phyloP scores from a whole-genome alignment of 1,140 invertebrate genomes.

The Megathymus violae region DNA sequence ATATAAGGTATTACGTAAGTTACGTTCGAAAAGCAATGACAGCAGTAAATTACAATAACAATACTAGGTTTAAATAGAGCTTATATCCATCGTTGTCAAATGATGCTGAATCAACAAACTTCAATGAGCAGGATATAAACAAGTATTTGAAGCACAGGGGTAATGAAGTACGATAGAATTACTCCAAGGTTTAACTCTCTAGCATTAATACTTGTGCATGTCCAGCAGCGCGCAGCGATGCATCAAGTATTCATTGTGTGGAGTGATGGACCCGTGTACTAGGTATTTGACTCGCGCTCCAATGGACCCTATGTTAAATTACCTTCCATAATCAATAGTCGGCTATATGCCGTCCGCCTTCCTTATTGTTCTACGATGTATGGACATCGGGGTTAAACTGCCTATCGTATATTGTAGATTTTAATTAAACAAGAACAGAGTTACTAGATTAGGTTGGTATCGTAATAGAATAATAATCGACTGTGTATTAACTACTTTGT shows the following conservation, averaged over 20 bases:
- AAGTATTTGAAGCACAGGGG: too few species aligned
- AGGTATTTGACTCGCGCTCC: constrained; percentile 21
- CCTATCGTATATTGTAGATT: constrained; percentile 1
- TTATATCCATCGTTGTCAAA: too few species aligned
- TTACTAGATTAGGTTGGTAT: not conserved
- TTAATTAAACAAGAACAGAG: constrained; percentile 30
- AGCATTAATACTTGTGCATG: not conserved
- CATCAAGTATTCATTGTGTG: constrained; percentile 29
- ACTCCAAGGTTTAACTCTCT: too few species aligned
- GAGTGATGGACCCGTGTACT: constrained; percentile 20
- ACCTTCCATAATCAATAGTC: constrained; percentile 24
- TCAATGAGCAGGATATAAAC: too few species aligned
- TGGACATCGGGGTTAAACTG: constrained; percentile 16
- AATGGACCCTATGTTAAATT: constrained; percentile 32
- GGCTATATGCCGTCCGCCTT: constrained; percentile 3
- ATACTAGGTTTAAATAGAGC: too few species aligned
- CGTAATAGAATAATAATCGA: not conserved
- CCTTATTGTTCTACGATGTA: constrained; percentile 26
- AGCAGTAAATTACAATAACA: too few species aligned
- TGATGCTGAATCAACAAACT: too few species aligned
- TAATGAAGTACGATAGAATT: too few species aligned
- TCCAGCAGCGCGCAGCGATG: constrained; percentile 8
- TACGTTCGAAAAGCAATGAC: too few species aligned
- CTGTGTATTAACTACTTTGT: too few species aligned
- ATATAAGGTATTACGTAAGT: too few species aligned